phyloP scores from a whole-genome alignment of 1,140 invertebrate genomes.

The Batillaria attramentaria region DNA sequence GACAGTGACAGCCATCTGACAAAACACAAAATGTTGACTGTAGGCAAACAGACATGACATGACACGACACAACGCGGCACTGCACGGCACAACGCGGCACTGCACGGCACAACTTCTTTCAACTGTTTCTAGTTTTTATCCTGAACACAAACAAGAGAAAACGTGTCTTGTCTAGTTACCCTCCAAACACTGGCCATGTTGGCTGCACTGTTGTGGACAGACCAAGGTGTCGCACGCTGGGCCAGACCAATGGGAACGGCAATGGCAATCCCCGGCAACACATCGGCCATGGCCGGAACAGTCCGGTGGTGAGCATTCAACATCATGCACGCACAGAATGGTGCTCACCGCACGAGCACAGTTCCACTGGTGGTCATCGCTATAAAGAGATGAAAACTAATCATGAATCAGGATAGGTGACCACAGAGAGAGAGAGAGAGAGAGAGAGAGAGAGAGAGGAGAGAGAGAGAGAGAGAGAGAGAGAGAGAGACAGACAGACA shows the following conservation, averaged over 20 bases:
- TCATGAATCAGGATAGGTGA: neutral
- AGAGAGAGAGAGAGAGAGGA: neutral
- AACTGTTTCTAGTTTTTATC: too few species aligned
- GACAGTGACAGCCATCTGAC: slow-evolving; percentile 65
- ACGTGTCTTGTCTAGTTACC: too few species aligned
- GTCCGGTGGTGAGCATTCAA: slow-evolving; percentile 49
- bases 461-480: slow-evolving; percentile 4
- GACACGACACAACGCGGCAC: too few species aligned
- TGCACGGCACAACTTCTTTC: too few species aligned
- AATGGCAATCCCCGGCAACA: neutral
- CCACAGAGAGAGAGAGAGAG: neutral
- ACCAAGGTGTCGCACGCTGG: neutral
- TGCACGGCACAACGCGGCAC: too few species aligned
- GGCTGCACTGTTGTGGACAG: neutral
- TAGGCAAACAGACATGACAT: too few species aligned
- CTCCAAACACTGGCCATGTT: too few species aligned
- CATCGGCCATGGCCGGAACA: slow-evolving; percentile 8
- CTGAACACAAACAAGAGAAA: too few species aligned
- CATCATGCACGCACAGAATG: slow-evolving; percentile 69
- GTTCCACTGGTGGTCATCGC: neutral
- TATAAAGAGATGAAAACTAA: neutral
- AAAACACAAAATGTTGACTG: too few species aligned
- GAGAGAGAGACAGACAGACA: slow-evolving; percentile 3
- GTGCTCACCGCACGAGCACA: slow-evolving; percentile 70
- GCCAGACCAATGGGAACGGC: too few species aligned